Percentiles rank a stretch among this genome's conserved stretches.
These are phyloP conservation scores for Mallotus villosus DNA, from an alignment of 2,797 vertebrate species.

Conservation along the genomic window DNA sequence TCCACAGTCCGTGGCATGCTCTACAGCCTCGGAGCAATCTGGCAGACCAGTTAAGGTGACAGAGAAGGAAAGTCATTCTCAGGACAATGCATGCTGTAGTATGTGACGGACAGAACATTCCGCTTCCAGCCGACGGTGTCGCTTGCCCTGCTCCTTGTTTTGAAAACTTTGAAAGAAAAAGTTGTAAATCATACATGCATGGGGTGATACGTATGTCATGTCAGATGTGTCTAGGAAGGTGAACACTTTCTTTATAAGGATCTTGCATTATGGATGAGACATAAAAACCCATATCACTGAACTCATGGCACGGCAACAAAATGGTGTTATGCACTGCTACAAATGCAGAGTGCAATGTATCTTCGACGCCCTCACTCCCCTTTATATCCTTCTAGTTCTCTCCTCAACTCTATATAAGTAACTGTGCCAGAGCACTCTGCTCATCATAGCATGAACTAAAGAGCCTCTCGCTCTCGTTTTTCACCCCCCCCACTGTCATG, in stretches of 20 bases:
- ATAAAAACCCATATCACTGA: background rate
- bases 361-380: background rate
- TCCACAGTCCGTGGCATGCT: background rate
- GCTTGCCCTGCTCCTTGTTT: background rate
- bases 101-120: background rate
- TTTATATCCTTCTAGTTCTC: background rate
- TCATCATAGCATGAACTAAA: slow-evolving; percentile 1
- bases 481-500: slow-evolving; percentile 1
- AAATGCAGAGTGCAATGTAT: background rate
- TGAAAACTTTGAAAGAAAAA: background rate
- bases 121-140: background rate
- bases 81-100: background rate
- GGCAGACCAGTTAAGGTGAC: background rate
- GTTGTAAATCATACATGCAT: background rate
- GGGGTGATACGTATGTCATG: too few species aligned
- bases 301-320: background rate
- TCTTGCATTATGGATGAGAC: background rate
- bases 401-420: background rate
- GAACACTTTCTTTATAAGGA: background rate
- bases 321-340: background rate
- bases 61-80: slow-evolving; percentile 6
- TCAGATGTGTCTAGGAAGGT: too few species aligned
- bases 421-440: slow-evolving; percentile 1
- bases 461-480: background rate
- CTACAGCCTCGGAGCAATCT: background rate